Conservation (phyloP, 2,113 vertebrate species). For the Perccottus glenii region DNA sequence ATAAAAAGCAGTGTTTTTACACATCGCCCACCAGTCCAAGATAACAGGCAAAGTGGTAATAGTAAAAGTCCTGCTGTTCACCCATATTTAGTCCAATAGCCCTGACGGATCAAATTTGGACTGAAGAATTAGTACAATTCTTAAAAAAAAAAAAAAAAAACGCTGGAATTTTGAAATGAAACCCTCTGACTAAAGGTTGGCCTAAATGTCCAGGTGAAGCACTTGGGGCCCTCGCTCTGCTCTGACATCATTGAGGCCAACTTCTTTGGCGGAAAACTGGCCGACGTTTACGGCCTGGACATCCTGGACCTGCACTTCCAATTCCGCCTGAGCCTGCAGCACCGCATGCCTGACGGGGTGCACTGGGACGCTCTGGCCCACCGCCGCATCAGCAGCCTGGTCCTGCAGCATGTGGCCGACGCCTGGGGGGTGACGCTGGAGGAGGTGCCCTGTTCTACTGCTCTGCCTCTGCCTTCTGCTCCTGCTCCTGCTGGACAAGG, state of each 20-base stretch:
- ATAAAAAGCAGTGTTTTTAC: too few relatives aligned
- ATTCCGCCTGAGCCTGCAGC: constrained; percentile 74
- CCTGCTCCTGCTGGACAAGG: neutral
- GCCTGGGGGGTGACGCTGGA: constrained; percentile 42
- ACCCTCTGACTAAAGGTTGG: too few relatives aligned
- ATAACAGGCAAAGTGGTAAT: too few relatives aligned
- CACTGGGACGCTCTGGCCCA: constrained; percentile 82
- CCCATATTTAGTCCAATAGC: too few relatives aligned
- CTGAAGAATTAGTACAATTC: too few relatives aligned
- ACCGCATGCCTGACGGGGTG: constrained; percentile 74
- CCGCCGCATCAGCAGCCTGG: constrained; percentile 75
- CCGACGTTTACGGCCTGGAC: constrained; percentile 73
- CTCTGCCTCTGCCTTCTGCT: too few relatives aligned
- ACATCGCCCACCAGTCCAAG: too few relatives aligned
- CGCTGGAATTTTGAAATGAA: too few relatives aligned
- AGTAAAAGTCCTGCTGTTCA: too few relatives aligned
- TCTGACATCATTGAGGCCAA: constrained; percentile 81
- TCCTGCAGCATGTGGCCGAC: constrained; percentile 75
- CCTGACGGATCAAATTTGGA: neutral
- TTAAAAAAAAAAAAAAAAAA: too few relatives aligned
- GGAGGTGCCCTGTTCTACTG: neutral
- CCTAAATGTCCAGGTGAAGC: constrained; percentile 50
- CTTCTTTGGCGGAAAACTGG: constrained; percentile 77
- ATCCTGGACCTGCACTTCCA: constrained; percentile 83
- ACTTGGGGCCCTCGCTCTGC: constrained; percentile 61